A percentile compares a stretch with the other conserved stretches of the same genome.
These are phyloP conservation scores for Drosophila orena DNA, from an alignment of 1,140 invertebrate genomes.

Conservation along the genomic window DNA sequence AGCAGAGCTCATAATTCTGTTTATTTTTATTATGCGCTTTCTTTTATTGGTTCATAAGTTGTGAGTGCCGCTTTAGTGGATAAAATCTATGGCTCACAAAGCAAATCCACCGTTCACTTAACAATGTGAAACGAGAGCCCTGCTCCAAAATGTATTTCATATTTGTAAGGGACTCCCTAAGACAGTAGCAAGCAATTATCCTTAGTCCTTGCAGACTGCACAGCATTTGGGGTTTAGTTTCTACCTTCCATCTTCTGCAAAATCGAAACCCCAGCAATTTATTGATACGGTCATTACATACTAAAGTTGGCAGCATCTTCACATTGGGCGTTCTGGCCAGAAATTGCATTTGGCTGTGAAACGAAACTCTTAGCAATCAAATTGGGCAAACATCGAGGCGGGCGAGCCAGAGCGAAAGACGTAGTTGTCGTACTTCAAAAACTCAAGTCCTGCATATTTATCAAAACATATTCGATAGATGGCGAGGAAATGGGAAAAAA, in stretches of 20 bases:
- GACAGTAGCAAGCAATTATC: neutral
- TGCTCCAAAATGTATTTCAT: no score
- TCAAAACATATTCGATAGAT: conserved; percentile 75
- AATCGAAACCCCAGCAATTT: conserved; percentile 51
- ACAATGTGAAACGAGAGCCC: neutral
- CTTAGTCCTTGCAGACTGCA: neutral
- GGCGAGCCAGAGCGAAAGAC: neutral
- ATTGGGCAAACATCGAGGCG: conserved; percentile 62
- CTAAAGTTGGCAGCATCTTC: conserved; percentile 51
- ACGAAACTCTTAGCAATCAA: conserved; percentile 80
- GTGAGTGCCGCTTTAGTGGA: conserved; percentile 46
- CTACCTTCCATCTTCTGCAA: neutral
- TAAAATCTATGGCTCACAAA: conserved; percentile 20
- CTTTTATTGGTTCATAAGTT: conserved; percentile 55
- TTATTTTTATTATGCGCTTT: conserved; percentile 58
- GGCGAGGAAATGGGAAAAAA: conserved; percentile 64
- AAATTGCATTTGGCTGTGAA: conserved; percentile 62
- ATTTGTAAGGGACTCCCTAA: neutral
- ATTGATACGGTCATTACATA: conserved; percentile 74
- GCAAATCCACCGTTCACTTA: neutral
- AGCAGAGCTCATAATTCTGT: conserved; percentile 70
- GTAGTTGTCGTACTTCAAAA: conserved; percentile 57
- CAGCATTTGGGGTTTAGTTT: neutral
- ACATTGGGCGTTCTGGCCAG: conserved; percentile 33
- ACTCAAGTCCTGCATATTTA: conserved; percentile 78